Evolutionary conservation across 1,140 invertebrate species (phyloP).

Genomic region (Drosophila nasuta): DNA sequence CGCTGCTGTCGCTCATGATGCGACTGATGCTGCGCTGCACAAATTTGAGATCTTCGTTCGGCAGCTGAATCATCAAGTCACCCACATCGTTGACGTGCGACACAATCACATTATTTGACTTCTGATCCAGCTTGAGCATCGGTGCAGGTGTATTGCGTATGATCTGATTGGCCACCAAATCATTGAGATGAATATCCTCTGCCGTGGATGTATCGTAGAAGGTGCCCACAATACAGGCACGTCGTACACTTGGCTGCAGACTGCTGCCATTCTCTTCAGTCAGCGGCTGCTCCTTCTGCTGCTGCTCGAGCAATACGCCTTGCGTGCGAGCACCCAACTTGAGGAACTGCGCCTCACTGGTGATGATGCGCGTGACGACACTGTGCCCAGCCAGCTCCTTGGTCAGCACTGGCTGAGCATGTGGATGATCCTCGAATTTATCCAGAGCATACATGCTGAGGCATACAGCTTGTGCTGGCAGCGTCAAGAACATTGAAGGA

Average conservation of each 20-base stretch:
- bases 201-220: constrained; percentile 80
- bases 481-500: constrained; percentile 59
- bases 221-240: constrained; percentile 72
- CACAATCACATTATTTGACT: constrained; percentile 66
- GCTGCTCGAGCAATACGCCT: constrained; percentile 26
- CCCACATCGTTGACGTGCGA: constrained; percentile 77
- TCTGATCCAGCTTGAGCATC: constrained; percentile 61
- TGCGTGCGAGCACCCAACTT: constrained; percentile 50
- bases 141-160: constrained; percentile 65
- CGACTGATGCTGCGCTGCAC: constrained; percentile 71
- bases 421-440: constrained; percentile 81
- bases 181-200: constrained; percentile 80
- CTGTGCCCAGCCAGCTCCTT: constrained; percentile 62
- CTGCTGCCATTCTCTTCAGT: constrained; percentile 12
- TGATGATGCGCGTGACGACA: constrained; percentile 76
- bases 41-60: constrained; percentile 70
- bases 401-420: constrained; percentile 59
- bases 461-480: constrained; percentile 77
- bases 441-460: constrained; percentile 79
- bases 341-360: constrained; percentile 60
- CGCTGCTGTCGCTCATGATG: constrained; percentile 63
- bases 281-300: neutral
- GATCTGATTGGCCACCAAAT: constrained; percentile 69
- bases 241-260: constrained; percentile 16
- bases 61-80: constrained; percentile 72